These are phyloP conservation scores for Galerucella nymphaeae DNA, from an alignment of 2,888 invertebrate species.

Conservation along the genomic window DNA sequence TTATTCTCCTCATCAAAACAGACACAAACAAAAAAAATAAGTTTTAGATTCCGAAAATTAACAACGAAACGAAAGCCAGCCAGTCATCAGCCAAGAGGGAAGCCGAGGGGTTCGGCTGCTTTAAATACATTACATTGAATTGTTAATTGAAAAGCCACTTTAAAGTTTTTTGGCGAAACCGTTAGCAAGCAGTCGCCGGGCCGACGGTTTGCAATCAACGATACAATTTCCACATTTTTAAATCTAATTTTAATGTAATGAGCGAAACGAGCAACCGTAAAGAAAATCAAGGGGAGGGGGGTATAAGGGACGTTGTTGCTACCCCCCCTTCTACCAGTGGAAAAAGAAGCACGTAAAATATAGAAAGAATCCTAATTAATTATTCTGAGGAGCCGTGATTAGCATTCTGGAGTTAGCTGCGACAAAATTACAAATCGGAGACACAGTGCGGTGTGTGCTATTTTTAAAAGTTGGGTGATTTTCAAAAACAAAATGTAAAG, in stretches of 20 bases:
- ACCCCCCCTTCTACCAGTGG: constrained; percentile 50
- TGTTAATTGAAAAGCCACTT: constrained; percentile 67
- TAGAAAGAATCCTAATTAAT: constrained; percentile 72
- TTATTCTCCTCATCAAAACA: not conserved
- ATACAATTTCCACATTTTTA: constrained; percentile 67
- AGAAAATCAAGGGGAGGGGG: constrained; percentile 53
- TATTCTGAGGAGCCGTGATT: constrained; percentile 71
- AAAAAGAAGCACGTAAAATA: constrained; percentile 64
- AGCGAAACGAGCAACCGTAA: constrained; percentile 49
- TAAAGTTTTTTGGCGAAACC: constrained; percentile 55
- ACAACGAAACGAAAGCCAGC: constrained; percentile 13
- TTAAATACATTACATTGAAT: constrained; percentile 61
- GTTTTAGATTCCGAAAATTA: constrained; percentile 11
- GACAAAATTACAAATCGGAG: constrained; percentile 45
- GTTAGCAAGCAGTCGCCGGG: constrained; percentile 39
- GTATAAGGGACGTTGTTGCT: constrained; percentile 35
- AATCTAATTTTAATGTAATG: constrained; percentile 66
- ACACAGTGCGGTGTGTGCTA: constrained; percentile 28
- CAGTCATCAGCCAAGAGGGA: constrained; percentile 19
- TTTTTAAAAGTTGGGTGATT: not conserved
- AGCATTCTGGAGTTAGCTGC: constrained; percentile 63
- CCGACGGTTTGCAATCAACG: constrained; percentile 64
- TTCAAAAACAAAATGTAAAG: not conserved
- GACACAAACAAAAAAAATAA: constrained; percentile 12
- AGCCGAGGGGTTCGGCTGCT: constrained; percentile 15